Percentiles rank a stretch among this genome's conserved stretches.
Conservation (phyloP, 2,888 invertebrate genomes). For the Phanerotoma sp. region DNA sequence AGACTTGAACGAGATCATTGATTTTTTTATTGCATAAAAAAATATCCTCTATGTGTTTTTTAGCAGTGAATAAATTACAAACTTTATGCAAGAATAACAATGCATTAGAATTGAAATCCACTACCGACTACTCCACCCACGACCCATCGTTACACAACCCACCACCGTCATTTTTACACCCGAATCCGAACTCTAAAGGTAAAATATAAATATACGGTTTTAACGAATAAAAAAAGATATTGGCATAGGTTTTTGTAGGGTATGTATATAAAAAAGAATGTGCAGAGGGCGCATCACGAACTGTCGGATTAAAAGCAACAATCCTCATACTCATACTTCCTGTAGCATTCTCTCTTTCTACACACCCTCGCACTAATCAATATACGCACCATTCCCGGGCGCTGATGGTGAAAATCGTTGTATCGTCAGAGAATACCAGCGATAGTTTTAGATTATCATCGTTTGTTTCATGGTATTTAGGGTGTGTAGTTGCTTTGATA, state of each 20-base stretch:
- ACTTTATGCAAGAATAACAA: not conserved
- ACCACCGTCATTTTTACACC: no score
- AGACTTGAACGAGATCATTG: no score
- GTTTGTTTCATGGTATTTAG: no score
- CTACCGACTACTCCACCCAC: no score
- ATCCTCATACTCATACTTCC: conserved; percentile 26
- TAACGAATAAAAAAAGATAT: conserved; percentile 1
- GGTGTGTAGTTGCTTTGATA: no score
- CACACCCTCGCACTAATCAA: conserved; percentile 45
- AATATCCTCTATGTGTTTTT: no score
- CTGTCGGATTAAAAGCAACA: conserved; percentile 43
- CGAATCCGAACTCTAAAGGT: not conserved
- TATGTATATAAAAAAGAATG: no score
- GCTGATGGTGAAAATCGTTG: conserved; percentile 26
- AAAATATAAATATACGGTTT: conserved; percentile 33
- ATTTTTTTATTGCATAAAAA: no score
- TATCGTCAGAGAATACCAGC: no score
- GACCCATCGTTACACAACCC: no score
- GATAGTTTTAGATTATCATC: no score
- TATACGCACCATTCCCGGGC: conserved; percentile 42
- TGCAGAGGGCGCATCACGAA: conserved; percentile 31
- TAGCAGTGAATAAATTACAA: no score
- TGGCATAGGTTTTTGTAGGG: conserved; percentile 2
- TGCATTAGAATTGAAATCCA: not conserved
- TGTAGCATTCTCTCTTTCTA: conserved; percentile 30